Conservation (phyloP, 2,888 invertebrate species). For the Caenorhabditis sulstoni region DNA sequence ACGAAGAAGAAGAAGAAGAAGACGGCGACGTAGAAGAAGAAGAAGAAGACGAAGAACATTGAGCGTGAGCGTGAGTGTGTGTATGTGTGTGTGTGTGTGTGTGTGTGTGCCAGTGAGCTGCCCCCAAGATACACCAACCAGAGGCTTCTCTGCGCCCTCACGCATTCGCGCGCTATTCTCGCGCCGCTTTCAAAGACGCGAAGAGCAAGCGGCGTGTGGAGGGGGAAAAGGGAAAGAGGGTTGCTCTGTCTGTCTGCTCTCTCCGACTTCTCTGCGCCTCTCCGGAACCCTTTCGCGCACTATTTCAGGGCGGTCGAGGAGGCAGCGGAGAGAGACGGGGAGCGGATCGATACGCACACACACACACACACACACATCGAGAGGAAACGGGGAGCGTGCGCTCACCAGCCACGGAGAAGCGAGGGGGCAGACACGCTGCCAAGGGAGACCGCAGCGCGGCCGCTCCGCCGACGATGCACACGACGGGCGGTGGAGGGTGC, state of each 20-base stretch:
- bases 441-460: constrained; percentile 53
- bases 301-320: constrained; percentile 55
- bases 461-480: constrained; percentile 53
- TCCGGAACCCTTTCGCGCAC: constrained; percentile 54
- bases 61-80: constrained; percentile 50
- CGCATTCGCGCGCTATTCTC: constrained; percentile 21
- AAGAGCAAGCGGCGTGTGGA: constrained; percentile 44
- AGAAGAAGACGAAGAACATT: constrained; percentile 57
- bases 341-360: constrained; percentile 54
- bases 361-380: constrained; percentile 20
- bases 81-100: constrained; percentile 31
- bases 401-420: constrained; percentile 42
- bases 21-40: constrained; percentile 40
- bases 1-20: constrained; percentile 37
- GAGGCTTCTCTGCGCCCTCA: constrained; percentile 37
- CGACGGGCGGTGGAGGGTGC: constrained; percentile 17
- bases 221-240: constrained; percentile 24
- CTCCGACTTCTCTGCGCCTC: constrained; percentile 39
- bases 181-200: constrained; percentile 42
- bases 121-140: constrained; percentile 57
- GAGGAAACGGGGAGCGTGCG: constrained; percentile 14
- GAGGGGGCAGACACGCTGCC: constrained; percentile 49
- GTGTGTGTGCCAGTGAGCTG: constrained; percentile 58
- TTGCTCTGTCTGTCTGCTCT: constrained; percentile 25
- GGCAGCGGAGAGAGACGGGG: constrained; percentile 5